Percentiles rank a stretch among this genome's conserved stretches.
Conservation (phyloP, 2,113 vertebrate genomes). For the Taurulus bubalis region DNA sequence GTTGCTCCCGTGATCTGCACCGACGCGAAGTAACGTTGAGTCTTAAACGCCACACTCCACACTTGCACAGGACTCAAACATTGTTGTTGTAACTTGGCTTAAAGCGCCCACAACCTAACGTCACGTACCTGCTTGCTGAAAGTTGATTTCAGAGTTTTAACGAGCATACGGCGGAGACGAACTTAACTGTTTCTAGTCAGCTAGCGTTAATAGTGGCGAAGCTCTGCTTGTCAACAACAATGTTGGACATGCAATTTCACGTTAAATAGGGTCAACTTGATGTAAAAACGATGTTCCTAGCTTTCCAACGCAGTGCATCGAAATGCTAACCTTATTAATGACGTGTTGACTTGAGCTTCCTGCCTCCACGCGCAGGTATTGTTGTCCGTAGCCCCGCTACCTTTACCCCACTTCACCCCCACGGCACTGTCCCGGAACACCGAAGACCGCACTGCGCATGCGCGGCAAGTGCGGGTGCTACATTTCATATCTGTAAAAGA, state of each 20-base stretch:
- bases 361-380: neutral
- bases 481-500: constrained; percentile 7
- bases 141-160: neutral
- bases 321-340: constrained; percentile 40
- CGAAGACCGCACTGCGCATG: constrained; percentile 27
- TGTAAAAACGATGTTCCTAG: neutral
- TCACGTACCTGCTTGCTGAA: neutral
- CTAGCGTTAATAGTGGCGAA: no score
- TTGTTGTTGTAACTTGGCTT: neutral
- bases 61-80: neutral
- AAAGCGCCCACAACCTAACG: neutral
- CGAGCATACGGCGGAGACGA: neutral
- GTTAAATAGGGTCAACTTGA: neutral
- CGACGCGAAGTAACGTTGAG: neutral
- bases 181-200: neutral
- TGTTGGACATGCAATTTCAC: neutral
- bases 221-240: neutral
- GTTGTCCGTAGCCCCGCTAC: constrained; percentile 1
- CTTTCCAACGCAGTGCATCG: neutral
- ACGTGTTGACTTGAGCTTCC: neutral
- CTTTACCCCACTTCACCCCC: constrained; percentile 60
- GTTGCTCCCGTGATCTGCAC: neutral
- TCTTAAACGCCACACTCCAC: neutral
- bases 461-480: constrained; percentile 27
- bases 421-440: neutral